Evolutionary conservation across 2,888 invertebrate genomes (phyloP).

Genomic region (Pterobdella sp.): DNA sequence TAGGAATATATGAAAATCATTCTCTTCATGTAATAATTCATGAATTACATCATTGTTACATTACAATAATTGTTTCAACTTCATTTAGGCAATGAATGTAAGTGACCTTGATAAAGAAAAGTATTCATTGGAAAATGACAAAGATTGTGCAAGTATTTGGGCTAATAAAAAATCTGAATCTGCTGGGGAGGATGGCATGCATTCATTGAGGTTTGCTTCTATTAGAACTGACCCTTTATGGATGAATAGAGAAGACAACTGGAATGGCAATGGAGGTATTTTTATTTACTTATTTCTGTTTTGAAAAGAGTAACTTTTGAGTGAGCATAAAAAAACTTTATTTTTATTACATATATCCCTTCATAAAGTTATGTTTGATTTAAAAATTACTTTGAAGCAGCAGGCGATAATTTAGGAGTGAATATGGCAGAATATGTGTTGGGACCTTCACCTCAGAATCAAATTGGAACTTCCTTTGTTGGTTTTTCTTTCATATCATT

Average conservation of each 20-base stretch:
- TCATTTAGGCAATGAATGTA: not conserved
- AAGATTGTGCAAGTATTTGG: slow-evolving; percentile 16
- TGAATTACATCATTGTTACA: not conserved
- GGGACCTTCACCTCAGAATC: slow-evolving; percentile 29
- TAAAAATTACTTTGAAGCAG: not conserved
- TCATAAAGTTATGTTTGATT: not conserved
- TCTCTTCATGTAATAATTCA: slow-evolving; percentile 13
- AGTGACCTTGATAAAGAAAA: slow-evolving; percentile 10
- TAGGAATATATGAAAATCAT: not conserved
- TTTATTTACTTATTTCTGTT: not conserved
- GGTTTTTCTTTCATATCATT: too few species aligned
- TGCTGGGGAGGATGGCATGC: not conserved
- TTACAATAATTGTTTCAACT: not conserved
- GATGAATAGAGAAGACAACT: not conserved
- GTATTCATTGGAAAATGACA: not conserved
- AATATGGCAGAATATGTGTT: slow-evolving; percentile 33
- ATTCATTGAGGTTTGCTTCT: not conserved
- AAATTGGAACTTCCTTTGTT: slow-evolving; percentile 16
- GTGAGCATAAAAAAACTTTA: too few species aligned
- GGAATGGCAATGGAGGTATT: not conserved
- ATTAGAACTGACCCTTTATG: not conserved
- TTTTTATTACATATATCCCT: not conserved
- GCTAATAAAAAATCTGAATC: not conserved
- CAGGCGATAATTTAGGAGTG: slow-evolving; percentile 29
- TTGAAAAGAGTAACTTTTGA: too few species aligned